A percentile compares a stretch with the other conserved stretches of the same genome.
Evolutionary conservation across 2,113 vertebrate genomes (phyloP).

Genomic region (Hydrolagus affinis): DNA sequence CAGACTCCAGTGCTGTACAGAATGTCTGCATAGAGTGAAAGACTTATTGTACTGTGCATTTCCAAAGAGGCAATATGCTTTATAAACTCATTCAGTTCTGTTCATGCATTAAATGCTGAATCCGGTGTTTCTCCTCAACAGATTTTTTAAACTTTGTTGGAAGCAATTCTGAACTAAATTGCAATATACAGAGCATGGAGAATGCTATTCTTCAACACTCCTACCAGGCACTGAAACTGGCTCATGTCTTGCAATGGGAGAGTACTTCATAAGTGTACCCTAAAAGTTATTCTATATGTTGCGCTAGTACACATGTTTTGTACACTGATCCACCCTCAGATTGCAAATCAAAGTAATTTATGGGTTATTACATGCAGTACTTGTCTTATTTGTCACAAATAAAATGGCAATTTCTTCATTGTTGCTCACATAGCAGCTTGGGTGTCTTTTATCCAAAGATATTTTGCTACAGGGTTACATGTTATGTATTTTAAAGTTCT

Average conservation of each 20-base stretch:
- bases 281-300: background rate
- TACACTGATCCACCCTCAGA: background rate
- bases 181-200: background rate
- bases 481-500: background rate
- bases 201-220: background rate
- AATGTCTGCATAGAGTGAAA: background rate
- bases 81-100: constrained; percentile 16
- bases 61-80: constrained; percentile 16
- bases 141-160: background rate
- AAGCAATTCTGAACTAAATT: background rate
- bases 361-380: background rate
- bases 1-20: background rate
- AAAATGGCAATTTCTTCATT: background rate
- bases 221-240: background rate
- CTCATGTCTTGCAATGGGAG: too few relatives aligned
- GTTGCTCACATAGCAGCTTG: background rate
- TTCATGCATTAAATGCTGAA: constrained; percentile 5
- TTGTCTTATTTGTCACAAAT: too few relatives aligned
- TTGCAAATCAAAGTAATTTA: background rate
- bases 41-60: constrained; percentile 12
- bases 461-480: background rate
- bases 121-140: too few relatives aligned
- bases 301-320: background rate
- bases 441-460: background rate
- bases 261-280: background rate